Evolutionary conservation across 1,140 invertebrate genomes (phyloP).

Genomic region (Meloidogyne chitwoodi): DNA sequence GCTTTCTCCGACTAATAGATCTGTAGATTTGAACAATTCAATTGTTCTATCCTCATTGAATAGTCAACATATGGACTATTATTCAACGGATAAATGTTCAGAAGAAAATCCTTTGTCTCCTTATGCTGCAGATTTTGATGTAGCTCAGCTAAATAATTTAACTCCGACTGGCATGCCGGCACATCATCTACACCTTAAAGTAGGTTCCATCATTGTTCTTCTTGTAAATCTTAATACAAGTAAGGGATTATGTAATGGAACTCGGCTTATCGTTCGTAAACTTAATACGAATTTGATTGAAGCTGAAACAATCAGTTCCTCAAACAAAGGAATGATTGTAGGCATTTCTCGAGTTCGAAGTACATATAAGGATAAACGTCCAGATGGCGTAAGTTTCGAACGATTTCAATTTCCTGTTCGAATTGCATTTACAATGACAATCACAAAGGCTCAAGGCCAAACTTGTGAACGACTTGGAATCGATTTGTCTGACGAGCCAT

Average conservation of each 20-base stretch:
- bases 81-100: background rate
- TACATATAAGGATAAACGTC: background rate
- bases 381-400: background rate
- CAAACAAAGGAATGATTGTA: background rate
- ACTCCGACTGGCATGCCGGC: background rate
- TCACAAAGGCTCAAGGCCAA: background rate
- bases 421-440: background rate
- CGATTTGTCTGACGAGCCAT: background rate
- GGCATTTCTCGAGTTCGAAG: background rate
- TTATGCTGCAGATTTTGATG: slow-evolving; percentile 1
- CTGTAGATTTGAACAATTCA: background rate
- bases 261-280: background rate
- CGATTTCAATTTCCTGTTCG: background rate
- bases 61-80: background rate
- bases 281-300: background rate
- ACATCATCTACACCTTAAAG: slow-evolving; percentile 10
- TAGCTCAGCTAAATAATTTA: background rate
- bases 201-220: slow-evolving; percentile 4
- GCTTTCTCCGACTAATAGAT: background rate
- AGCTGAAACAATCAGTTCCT: background rate
- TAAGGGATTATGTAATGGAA: slow-evolving; percentile 7
- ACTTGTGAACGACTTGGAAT: background rate
- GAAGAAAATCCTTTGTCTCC: background rate
- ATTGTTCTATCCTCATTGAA: background rate
- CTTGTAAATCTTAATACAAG: slow-evolving; percentile 1